Evolutionary conservation across 2,888 invertebrate species (phyloP).

Genomic region (Thecocarcelia acutangulata): DNA sequence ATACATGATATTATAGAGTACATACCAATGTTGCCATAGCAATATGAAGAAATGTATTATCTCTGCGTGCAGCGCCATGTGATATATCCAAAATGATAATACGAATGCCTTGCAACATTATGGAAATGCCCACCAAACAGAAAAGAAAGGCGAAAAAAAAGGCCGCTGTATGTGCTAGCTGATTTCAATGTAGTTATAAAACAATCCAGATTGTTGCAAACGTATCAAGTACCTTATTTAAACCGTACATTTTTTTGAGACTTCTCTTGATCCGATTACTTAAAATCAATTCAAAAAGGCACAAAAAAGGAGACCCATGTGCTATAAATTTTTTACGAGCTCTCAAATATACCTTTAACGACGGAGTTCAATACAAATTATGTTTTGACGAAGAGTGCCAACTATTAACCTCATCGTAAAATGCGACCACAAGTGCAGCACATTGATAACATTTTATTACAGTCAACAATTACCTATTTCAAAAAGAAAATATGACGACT

Average conservation of each 20-base stretch:
- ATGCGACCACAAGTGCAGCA: constrained; percentile 56
- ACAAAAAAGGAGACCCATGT: constrained; percentile 50
- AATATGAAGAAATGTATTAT: too few relatives aligned
- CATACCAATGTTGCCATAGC: too few relatives aligned
- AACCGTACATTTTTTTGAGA: constrained; percentile 46
- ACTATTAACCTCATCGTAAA: constrained; percentile 43
- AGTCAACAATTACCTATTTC: constrained; percentile 61
- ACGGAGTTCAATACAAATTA: constrained; percentile 29
- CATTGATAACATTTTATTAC: constrained; percentile 50
- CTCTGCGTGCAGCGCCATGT: too few relatives aligned
- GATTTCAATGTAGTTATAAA: constrained; percentile 33
- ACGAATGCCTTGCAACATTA: too few relatives aligned
- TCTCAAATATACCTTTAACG: not conserved
- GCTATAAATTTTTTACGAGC: constrained; percentile 39
- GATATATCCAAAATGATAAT: too few relatives aligned
- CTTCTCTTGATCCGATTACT: constrained; percentile 55
- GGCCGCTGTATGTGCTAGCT: not conserved
- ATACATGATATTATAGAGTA: too few relatives aligned
- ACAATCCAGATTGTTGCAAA: too few relatives aligned
- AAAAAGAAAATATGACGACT: constrained; percentile 62
- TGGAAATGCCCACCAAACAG: too few relatives aligned
- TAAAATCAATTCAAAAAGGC: constrained; percentile 55
- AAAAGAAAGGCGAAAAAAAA: too few relatives aligned
- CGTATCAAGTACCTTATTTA: constrained; percentile 58
- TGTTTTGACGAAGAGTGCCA: constrained; percentile 52